Base-by-base conservation (phyloP, 2,888 invertebrate genomes). In the Amphipoea lucens region DNA sequence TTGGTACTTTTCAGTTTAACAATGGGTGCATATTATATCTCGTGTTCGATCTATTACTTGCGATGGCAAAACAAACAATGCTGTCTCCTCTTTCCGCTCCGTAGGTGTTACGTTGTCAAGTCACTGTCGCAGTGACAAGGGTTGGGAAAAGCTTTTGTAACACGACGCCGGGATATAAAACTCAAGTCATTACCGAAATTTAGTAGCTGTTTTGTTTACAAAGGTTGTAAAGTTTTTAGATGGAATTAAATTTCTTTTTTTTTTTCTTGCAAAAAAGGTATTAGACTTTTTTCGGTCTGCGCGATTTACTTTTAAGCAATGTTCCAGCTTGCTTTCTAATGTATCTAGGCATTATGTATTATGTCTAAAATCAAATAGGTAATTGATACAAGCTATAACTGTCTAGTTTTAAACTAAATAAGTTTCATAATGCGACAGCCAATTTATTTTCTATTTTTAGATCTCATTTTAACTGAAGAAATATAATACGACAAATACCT, bases 61-160 rank as follows among this genome's bases (percentile, higher is more conserved):
- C 29, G 14, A 65, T 67, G 29, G 48, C 42, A 69, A 45, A 73
- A 82, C 66, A 82, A 69, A 66, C 66, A 57, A 48, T 29, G 12
- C 66, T 20, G 68, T 73, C 14, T 57, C 4, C 65, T 4, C 45
- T n/a, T 69, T 57, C 48, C 29, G 48, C 62, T 40, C 36, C 9
- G 51, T 66, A 74, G 66, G 78, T 82, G 78, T 78, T 72, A 63
- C 51, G 45, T 73, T 76, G 75, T 80, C 68, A 74, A 65, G 74
- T 83, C 67, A 81, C 74, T 74, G 67, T 81, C 83, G 7, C n/a
- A 17, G 42, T 17, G 63, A 76, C 76, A 40, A 79, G 66, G 45
- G 45, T 54, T 36, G 36, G n/a, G 2, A n/a, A 65, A 54, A 66
- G 20, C 66, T 63, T 84, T 83, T 68, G 67, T 74, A 40, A 68